Evolutionary conservation across 2,888 invertebrate species (phyloP).

Genomic region (Fragum fragum): DNA sequence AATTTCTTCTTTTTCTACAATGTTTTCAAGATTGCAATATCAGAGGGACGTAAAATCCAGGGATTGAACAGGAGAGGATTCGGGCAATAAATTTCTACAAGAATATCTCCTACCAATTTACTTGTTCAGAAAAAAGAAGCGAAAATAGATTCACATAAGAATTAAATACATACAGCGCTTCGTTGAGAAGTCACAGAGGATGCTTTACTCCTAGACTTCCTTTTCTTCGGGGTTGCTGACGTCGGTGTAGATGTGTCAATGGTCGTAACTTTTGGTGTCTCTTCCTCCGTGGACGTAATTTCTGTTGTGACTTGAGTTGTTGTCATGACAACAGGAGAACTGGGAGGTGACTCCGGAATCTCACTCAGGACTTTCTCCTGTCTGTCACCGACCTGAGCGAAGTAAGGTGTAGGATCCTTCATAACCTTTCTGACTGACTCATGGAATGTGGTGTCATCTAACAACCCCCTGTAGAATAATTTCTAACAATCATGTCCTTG

Average conservation of each 20-base stretch:
- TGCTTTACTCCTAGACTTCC: slow-evolving; percentile 44
- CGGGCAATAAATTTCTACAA: too few species aligned
- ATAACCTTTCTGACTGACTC: slow-evolving; percentile 80
- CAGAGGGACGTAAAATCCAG: too few species aligned
- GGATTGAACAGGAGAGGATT: too few species aligned
- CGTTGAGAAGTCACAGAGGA: slow-evolving; percentile 55
- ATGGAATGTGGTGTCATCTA: slow-evolving; percentile 85
- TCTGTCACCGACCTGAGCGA: slow-evolving; percentile 80
- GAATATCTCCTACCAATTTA: too few species aligned
- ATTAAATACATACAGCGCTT: slow-evolving; percentile 54
- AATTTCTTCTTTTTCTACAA: too few species aligned
- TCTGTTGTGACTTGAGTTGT: slow-evolving; percentile 23
- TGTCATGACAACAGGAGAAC: slow-evolving; percentile 44
- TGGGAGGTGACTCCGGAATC: slow-evolving; percentile 37
- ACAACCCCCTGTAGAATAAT: slow-evolving; percentile 77
- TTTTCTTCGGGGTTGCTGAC: slow-evolving; percentile 35
- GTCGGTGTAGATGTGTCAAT: slow-evolving; percentile 17
- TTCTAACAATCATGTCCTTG: too few species aligned
- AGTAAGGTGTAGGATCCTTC: slow-evolving; percentile 84
- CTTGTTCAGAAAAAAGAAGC: too few species aligned
- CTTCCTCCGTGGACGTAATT: slow-evolving; percentile 17
- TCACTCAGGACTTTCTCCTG: slow-evolving; percentile 5
- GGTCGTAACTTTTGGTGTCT: not conserved
- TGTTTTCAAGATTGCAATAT: too few species aligned
- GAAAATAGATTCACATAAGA: too few species aligned